These are phyloP conservation scores for Drosophila gunungcola DNA, from an alignment of 1,140 invertebrate species.

Conservation along the genomic window DNA sequence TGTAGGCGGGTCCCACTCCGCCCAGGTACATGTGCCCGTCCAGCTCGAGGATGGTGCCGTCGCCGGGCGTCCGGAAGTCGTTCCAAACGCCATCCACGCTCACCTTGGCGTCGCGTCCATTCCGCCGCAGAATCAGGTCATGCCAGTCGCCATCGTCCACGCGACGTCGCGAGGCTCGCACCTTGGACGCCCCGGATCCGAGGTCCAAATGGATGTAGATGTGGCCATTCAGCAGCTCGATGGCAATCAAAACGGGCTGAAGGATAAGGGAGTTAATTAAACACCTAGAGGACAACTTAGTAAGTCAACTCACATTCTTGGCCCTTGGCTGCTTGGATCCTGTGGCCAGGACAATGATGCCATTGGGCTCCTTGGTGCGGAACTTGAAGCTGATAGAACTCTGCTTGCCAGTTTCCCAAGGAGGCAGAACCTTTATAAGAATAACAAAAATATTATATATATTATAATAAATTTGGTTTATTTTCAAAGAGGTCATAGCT, in stretches of 20 bases:
- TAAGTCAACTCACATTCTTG: conserved; percentile 68
- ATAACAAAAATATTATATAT: neutral
- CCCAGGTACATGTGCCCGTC: conserved; percentile 96
- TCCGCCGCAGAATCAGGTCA: conserved; percentile 92
- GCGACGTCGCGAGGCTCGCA: conserved; percentile 91
- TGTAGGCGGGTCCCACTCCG: conserved; percentile 91
- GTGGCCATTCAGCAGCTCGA: conserved; percentile 97
- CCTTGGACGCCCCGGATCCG: conserved; percentile 94
- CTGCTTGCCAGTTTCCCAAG: conserved; percentile 94
- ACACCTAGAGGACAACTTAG: neutral
- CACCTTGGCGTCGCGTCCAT: conserved; percentile 93
- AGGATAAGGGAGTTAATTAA: conserved; percentile 11
- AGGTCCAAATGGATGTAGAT: conserved; percentile 96
- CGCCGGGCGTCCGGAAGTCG: conserved; percentile 95
- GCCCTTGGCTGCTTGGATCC: conserved; percentile 91
- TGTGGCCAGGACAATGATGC: conserved; percentile 96
- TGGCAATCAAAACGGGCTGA: conserved; percentile 95
- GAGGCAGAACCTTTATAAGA: conserved; percentile 88
- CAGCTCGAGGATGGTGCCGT: conserved; percentile 92
- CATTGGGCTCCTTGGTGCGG: conserved; percentile 96
- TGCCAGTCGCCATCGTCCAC: conserved; percentile 97
- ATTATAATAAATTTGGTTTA: neutral
- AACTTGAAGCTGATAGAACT: conserved; percentile 97
- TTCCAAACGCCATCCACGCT: conserved; percentile 94
- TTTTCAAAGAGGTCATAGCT: conserved; percentile 82